These are phyloP conservation scores for Steinernema carpocapsae DNA, from an alignment of 2,888 invertebrate genomes.

Conservation along the genomic window DNA sequence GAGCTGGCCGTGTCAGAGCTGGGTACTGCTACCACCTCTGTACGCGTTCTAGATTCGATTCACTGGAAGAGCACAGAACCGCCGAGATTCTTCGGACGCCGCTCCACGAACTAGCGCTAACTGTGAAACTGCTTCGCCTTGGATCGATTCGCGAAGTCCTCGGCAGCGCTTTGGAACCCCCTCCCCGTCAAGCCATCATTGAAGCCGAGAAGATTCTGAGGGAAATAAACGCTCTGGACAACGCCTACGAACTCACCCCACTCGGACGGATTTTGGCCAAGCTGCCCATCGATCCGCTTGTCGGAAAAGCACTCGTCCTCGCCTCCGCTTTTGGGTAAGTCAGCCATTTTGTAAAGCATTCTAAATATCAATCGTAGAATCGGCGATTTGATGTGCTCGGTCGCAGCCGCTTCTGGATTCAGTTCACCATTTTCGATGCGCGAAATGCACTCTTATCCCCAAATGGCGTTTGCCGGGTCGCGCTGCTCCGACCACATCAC, in stretches of 20 bases:
- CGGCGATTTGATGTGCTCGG: slow-evolving; percentile 87
- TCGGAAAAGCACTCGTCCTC: slow-evolving; percentile 95
- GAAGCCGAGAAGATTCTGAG: slow-evolving; percentile 85
- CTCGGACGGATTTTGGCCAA: slow-evolving; percentile 90
- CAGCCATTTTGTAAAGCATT: slow-evolving; percentile 14
- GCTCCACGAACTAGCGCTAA: slow-evolving; percentile 88
- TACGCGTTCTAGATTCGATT: slow-evolving; percentile 72
- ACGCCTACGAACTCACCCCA: slow-evolving; percentile 85
- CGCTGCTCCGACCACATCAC: slow-evolving; percentile 93
- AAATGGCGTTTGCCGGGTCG: slow-evolving; percentile 84
- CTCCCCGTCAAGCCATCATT: slow-evolving; percentile 94
- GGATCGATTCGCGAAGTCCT: slow-evolving; percentile 92
- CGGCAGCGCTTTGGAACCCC: slow-evolving; percentile 89
- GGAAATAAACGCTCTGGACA: slow-evolving; percentile 78
- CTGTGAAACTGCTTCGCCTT: slow-evolving; percentile 85
- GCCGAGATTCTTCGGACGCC: slow-evolving; percentile 98
- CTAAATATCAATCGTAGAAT: slow-evolving; percentile 73
- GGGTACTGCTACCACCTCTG: slow-evolving; percentile 94
- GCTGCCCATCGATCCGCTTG: slow-evolving; percentile 90
- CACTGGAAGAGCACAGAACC: slow-evolving; percentile 80
- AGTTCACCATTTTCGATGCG: slow-evolving; percentile 86
- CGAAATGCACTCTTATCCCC: slow-evolving; percentile 76
- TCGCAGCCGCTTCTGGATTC: slow-evolving; percentile 93
- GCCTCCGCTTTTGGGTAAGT: slow-evolving; percentile 80
- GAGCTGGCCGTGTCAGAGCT: slow-evolving; percentile 91